phyloP scores from a whole-genome alignment of 2,113 vertebrate species.

The Actenoides hombroni region DNA sequence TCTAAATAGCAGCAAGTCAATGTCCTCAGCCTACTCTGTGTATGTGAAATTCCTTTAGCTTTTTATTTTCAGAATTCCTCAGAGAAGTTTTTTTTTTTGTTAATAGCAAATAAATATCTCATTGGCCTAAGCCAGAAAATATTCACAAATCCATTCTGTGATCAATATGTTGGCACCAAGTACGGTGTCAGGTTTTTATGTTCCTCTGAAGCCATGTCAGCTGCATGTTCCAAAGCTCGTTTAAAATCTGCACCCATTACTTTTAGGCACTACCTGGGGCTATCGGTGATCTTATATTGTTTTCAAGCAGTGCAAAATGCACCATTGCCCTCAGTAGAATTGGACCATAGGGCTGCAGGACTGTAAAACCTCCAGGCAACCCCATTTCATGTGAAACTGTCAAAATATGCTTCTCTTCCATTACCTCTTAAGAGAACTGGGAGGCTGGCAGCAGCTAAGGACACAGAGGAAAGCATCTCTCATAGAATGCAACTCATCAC shows the following conservation, averaged over 20 bases:
- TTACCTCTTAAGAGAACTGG: neutral
- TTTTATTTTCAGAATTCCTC: neutral
- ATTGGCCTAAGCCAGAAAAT: neutral
- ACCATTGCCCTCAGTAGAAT: neutral
- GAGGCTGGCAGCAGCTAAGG: neutral
- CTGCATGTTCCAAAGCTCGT: neutral
- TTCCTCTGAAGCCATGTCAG: neutral
- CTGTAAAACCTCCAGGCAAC: neutral
- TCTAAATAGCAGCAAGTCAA: neutral
- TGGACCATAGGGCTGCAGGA: fast-evolving
- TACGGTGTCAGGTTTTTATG: neutral
- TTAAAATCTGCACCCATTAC: neutral
- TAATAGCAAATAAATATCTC: neutral
- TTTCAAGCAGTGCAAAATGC: neutral
- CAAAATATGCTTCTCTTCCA: neutral
- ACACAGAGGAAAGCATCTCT: neutral
- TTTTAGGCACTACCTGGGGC: neutral
- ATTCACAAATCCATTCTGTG: neutral
- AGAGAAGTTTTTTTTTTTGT: neutral
- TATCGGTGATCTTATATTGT: neutral
- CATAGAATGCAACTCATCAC: too few relatives aligned
- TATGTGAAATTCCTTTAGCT: neutral
- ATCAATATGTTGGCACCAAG: neutral
- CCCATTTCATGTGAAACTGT: neutral
- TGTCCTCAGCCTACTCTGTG: neutral